Percentiles rank a stretch among this genome's conserved stretches.
These are phyloP conservation scores for Choreutis nemorana DNA, from an alignment of 2,888 invertebrate genomes.

Conservation along the genomic window DNA sequence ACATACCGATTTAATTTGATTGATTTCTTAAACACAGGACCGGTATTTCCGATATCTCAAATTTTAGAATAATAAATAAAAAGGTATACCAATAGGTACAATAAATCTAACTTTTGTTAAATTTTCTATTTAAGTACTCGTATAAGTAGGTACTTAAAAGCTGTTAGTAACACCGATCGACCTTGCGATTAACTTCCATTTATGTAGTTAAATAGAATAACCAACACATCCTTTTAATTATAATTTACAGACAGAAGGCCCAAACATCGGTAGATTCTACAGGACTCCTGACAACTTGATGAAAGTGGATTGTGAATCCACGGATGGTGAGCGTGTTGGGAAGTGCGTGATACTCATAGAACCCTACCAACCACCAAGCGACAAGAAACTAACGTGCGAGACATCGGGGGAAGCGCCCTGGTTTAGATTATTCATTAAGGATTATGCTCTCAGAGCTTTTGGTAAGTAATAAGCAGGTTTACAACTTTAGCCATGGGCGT, in stretches of 20 bases:
- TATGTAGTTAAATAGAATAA: no score
- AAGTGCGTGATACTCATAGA: conserved; percentile 26
- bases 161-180: no score
- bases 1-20: no score
- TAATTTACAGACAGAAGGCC: conserved; percentile 19
- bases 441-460: conserved; percentile 23
- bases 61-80: no score
- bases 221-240: background rate
- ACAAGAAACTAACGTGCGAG: conserved; percentile 32
- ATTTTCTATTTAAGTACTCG: no score
- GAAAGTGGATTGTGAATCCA: conserved; percentile 22
- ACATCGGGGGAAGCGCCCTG: conserved; percentile 45
- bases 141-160: no score
- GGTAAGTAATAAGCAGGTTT: conserved; percentile 22
- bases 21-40: no score
- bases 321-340: conserved; percentile 19
- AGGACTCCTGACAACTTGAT: conserved; percentile 18
- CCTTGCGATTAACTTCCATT: no score
- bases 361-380: conserved; percentile 20
- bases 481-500: no score
- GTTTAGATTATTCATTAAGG: conserved; percentile 27
- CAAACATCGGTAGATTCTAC: conserved; percentile 13
- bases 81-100: no score
- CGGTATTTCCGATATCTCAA: no score
- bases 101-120: no score